Base-by-base conservation (phyloP, 2,113 vertebrate species). In the Pelmatolapia mariae region DNA sequence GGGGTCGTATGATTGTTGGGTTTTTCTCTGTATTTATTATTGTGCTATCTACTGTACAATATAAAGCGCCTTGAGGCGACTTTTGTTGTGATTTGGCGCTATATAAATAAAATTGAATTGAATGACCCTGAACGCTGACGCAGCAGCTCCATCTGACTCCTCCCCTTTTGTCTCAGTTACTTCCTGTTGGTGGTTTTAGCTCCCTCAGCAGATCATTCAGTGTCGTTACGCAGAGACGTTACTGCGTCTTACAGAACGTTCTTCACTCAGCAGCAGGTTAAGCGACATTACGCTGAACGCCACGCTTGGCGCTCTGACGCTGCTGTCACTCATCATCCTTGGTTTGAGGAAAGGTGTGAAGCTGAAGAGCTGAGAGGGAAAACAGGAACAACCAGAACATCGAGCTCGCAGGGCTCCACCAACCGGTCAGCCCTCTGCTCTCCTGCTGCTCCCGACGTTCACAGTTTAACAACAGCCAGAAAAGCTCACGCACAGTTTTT, bases 391-490 rank as follows among this genome's bases (percentile, higher is more conserved):
- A 24, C 63, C 10, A 1, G 36, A 71, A 40, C 24, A 3, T 2
- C 24, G 24, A 26, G 22, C 50, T 52, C 18, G 18, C 54, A 57
- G 54, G 54, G 26, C 63, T 40, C 19, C 33, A 68, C 19, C 12
- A 0, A 68, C 63, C 19, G 1, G 63, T 13, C 36, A 6, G 63
- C 1, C n/a, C 3, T 11, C n/a, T n/a, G 13, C 26, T 1, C 24
- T 29, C 24, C 26, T 31, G 15, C 59, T 33, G 36, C n/a, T 40
- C 7, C 61, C 0, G 4, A 0, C 4, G 7, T 22, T 38, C 0
- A 12, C 31, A 8, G 18, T 1, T 38, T 8, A 68, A 13, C 2
- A 0, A 38, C n/a, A 38, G 33, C 10, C 63, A 40, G 33, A 22
- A 45, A 43, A 6, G n/a, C 26, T 71, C 13, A 22, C 2, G 19